phyloP scores from a whole-genome alignment of 2,113 vertebrate species.

The Cariama cristata region DNA sequence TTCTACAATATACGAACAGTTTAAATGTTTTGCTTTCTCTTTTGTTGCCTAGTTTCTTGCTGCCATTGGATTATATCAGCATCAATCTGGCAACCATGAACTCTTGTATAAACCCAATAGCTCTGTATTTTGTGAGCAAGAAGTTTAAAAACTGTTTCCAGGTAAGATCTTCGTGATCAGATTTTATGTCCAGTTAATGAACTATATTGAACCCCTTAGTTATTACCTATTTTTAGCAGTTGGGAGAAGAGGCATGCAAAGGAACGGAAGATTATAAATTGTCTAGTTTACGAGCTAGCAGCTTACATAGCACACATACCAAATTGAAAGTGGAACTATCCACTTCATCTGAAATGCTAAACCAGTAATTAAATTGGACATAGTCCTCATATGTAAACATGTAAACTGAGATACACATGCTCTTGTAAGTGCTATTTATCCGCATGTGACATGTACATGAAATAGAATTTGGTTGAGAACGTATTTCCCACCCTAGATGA shows the following conservation, averaged over 20 bases:
- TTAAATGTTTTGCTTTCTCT: conserved; percentile 35
- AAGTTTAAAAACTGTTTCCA: conserved; percentile 98
- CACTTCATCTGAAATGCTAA: background rate
- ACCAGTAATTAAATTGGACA: background rate
- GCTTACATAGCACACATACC: background rate
- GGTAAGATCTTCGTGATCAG: conserved; percentile 76
- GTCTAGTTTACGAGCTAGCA: background rate
- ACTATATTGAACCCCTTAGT: background rate
- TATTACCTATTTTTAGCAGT: background rate
- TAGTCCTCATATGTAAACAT: background rate
- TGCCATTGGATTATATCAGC: conserved; percentile 92
- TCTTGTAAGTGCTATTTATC: background rate
- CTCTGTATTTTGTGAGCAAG: conserved; percentile 96
- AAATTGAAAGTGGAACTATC: background rate
- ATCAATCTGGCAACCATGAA: conserved; percentile 95
- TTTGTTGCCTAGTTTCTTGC: conserved; percentile 83
- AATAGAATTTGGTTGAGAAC: background rate
- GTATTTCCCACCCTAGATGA: background rate
- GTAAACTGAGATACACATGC: background rate
- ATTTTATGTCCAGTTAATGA: background rate
- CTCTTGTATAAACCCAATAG: conserved; percentile 98
- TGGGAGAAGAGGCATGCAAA: background rate
- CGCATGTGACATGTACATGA: background rate
- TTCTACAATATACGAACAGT: background rate
- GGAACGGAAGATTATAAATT: background rate